These are phyloP conservation scores for Microtus pennsylvanicus DNA, from an alignment of 2,113 vertebrate genomes.

Conservation along the genomic window DNA sequence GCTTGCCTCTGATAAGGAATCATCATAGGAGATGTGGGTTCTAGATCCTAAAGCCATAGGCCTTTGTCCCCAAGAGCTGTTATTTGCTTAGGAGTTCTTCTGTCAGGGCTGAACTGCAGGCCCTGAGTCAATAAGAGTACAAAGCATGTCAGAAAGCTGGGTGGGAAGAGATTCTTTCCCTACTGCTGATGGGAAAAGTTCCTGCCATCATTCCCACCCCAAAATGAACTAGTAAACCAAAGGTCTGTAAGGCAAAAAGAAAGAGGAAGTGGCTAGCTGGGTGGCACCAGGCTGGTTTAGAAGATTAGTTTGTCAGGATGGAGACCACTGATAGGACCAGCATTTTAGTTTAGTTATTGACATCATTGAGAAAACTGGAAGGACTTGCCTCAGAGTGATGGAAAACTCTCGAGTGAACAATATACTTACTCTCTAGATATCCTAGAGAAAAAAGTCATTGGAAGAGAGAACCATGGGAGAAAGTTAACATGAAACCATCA, in stretches of 20 bases:
- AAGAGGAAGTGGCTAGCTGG: constrained; percentile 30
- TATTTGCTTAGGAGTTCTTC: neutral
- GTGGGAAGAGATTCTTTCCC: constrained; percentile 26
- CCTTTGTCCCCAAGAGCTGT: neutral
- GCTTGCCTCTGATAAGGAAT: neutral
- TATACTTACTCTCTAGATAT: constrained; percentile 87
- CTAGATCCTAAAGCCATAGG: constrained; percentile 6
- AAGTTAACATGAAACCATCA: constrained; percentile 73
- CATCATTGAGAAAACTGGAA: constrained; percentile 68
- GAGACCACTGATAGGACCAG: constrained; percentile 35
- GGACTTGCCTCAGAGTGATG: constrained; percentile 76
- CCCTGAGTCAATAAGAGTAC: neutral
- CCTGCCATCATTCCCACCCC: constrained; percentile 60
- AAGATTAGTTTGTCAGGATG: constrained; percentile 72
- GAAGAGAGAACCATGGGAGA: constrained; percentile 81
- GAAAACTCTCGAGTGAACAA: constrained; percentile 79
- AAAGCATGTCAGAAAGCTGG: neutral
- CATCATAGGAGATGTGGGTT: neutral
- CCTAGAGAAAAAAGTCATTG: constrained; percentile 81
- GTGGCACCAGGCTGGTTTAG: constrained; percentile 52
- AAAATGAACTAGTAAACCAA: constrained; percentile 64
- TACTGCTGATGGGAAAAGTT: neutral
- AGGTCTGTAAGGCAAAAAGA: constrained; percentile 54
- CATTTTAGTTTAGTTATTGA: constrained; percentile 71
- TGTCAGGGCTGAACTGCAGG: constrained; percentile 7